Evolutionary conservation across 2,113 vertebrate species (phyloP).

Genomic region (Emydocephalus ijimae): DNA sequence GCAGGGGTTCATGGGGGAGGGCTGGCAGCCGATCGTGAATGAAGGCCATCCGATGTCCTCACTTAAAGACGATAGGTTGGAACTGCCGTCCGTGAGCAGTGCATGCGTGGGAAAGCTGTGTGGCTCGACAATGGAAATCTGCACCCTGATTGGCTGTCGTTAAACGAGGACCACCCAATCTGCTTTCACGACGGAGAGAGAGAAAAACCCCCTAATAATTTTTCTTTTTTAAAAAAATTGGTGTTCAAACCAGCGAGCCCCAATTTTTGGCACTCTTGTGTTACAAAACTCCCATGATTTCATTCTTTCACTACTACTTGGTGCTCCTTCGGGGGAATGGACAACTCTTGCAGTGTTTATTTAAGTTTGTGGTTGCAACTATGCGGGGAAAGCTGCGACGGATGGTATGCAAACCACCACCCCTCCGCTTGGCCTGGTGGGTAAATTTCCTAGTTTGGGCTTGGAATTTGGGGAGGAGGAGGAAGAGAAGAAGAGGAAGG

Average conservation of each 20-base stretch:
- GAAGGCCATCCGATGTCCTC: background rate
- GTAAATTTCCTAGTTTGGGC: background rate
- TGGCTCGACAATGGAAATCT: background rate
- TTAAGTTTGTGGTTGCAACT: background rate
- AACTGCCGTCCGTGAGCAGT: no score
- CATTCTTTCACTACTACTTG: background rate
- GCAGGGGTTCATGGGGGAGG: background rate
- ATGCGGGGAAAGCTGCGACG: background rate
- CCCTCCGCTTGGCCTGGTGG: no score
- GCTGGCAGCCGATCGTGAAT: background rate
- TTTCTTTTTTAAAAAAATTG: background rate
- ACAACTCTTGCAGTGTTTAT: background rate
- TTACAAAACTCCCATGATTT: background rate
- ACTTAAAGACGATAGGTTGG: background rate
- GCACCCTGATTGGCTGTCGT: background rate
- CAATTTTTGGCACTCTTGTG: background rate
- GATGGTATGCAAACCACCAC: no score
- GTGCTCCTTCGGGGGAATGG: background rate
- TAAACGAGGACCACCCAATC: background rate
- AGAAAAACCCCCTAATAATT: background rate
- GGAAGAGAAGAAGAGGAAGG: no score
- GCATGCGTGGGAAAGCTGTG: rapidly evolving
- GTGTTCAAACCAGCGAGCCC: no score
- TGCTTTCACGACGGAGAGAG: no score
- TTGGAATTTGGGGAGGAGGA: background rate